Conservation (phyloP, 2,888 invertebrate genomes). For the Morinoia aosen region DNA sequence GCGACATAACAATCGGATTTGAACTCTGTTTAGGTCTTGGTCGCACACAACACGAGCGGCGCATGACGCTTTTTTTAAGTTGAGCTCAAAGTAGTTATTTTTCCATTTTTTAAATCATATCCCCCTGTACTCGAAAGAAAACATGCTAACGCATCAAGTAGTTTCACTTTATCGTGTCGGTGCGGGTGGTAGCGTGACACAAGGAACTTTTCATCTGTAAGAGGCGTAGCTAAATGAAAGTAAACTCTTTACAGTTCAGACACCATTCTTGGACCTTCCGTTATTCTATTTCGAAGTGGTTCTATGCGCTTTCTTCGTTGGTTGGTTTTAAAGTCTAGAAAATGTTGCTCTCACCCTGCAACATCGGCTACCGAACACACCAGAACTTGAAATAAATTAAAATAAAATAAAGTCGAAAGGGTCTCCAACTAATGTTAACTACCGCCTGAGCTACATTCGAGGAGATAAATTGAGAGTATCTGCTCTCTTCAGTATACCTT, state of each 20-base stretch:
- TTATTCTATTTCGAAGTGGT: background rate
- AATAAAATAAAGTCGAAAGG: too few relatives aligned
- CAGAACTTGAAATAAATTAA: too few relatives aligned
- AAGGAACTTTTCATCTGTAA: background rate
- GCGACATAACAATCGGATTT: background rate
- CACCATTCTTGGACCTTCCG: background rate
- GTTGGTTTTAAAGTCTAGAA: background rate
- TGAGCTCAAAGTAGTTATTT: background rate
- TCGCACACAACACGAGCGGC: background rate
- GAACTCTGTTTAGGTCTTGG: background rate
- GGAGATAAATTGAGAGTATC: too few relatives aligned
- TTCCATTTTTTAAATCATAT: background rate
- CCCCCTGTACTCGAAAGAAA: background rate
- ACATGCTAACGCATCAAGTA: background rate
- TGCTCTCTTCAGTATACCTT: too few relatives aligned
- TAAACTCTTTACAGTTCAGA: background rate
- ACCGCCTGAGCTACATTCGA: too few relatives aligned
- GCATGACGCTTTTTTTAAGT: background rate
- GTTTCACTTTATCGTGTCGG: background rate
- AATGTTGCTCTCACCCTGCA: background rate
- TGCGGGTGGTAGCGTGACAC: background rate
- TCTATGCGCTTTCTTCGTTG: background rate
- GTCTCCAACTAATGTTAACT: too few relatives aligned
- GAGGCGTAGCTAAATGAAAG: background rate
- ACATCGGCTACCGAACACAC: background rate